A percentile compares a stretch with the other conserved stretches of the same genome.
These are phyloP conservation scores for Archips crataeganus DNA, from an alignment of 2,888 invertebrate genomes.

Conservation along the genomic window DNA sequence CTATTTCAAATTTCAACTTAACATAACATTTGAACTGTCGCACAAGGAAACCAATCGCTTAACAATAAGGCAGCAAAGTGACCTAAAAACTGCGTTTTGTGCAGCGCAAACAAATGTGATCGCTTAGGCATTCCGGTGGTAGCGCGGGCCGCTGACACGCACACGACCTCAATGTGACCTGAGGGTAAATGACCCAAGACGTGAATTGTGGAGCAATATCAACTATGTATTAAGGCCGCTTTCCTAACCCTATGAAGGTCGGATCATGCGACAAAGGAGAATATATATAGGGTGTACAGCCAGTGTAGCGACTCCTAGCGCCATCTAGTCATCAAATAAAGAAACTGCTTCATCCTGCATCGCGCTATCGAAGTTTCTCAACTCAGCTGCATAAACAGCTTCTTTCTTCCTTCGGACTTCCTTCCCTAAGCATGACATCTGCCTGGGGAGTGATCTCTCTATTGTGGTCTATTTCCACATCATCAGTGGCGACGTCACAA, in stretches of 20 bases:
- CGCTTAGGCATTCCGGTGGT: constrained; percentile 40
- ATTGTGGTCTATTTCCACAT: too few species aligned
- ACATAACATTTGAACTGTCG: not conserved
- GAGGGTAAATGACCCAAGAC: constrained; percentile 39
- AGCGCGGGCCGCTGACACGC: constrained; percentile 25
- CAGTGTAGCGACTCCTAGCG: too few species aligned
- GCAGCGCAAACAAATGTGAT: constrained; percentile 40
- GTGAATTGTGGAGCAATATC: constrained; percentile 40
- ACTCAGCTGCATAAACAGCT: too few species aligned
- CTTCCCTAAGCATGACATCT: too few species aligned
- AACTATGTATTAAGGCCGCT: constrained; percentile 41
- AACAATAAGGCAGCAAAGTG: constrained; percentile 24
- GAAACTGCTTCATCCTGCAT: too few species aligned
- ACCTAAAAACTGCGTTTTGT: constrained; percentile 38
- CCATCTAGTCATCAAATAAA: too few species aligned
- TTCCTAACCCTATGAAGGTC: constrained; percentile 41
- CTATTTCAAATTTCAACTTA: constrained; percentile 17
- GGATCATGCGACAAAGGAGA: constrained; percentile 7
- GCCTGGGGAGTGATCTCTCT: too few species aligned
- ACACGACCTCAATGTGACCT: constrained; percentile 39
- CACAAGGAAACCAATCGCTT: constrained; percentile 25
- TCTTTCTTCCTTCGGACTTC: too few species aligned
- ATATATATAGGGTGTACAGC: not conserved
- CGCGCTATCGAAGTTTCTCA: too few species aligned
- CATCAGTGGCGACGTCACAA: too few species aligned